phyloP scores from a whole-genome alignment of 2,797 vertebrate genomes.

The Squalus acanthias region DNA sequence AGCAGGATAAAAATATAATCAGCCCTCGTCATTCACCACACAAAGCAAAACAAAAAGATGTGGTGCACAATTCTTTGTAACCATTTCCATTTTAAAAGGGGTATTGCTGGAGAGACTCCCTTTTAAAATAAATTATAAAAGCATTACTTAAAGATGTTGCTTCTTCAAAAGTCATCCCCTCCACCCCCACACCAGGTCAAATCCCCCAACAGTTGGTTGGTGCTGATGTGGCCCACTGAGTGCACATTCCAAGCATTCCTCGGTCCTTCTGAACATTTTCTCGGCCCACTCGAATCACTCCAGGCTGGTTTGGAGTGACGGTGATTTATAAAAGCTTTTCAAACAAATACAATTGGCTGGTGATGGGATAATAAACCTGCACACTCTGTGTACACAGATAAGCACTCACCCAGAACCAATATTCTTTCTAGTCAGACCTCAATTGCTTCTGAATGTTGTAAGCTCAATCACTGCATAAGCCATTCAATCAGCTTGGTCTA shows the following conservation, averaged over 20 bases:
- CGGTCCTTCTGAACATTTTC: background rate
- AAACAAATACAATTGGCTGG: background rate
- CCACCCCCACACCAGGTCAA: too few species aligned
- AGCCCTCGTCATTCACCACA: background rate
- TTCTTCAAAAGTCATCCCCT: background rate
- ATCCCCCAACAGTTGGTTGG: background rate
- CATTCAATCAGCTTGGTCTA: background rate
- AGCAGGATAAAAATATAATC: background rate
- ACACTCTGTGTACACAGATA: background rate
- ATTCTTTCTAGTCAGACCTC: background rate
- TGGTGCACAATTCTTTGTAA: background rate
- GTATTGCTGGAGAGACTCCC: background rate
- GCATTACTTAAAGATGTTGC: too few species aligned
- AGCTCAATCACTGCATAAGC: background rate
- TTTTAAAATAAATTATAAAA: background rate
- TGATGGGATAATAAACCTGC: slow-evolving; percentile 15
- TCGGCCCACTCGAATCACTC: background rate
- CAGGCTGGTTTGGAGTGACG: background rate
- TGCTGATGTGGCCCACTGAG: background rate
- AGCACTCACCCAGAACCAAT: background rate
- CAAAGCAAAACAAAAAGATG: background rate
- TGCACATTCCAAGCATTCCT: background rate
- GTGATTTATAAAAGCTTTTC: slow-evolving; percentile 17
- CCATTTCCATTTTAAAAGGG: background rate
- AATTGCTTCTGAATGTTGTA: background rate